Percentiles rank a stretch among this genome's conserved stretches.
These are phyloP conservation scores for Acanthococcus lagerstroemiae DNA, from an alignment of 2,888 invertebrate genomes.

Conservation along the genomic window DNA sequence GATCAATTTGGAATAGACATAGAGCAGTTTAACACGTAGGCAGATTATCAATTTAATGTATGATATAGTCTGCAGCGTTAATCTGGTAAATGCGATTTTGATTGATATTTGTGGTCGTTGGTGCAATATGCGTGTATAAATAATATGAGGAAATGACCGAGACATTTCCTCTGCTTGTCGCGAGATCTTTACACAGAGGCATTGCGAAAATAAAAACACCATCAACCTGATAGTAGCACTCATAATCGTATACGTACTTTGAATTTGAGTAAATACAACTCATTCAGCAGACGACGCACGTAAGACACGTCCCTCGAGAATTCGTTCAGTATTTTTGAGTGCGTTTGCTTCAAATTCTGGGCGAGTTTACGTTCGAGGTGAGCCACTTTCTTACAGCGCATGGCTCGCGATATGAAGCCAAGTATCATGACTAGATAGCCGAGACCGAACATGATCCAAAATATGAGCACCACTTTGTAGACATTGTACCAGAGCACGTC, in stretches of 20 bases:
- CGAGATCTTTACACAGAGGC: too few relatives aligned
- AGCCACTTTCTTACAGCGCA: slow-evolving; percentile 63
- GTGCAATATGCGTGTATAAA: too few relatives aligned
- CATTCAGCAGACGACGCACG: slow-evolving; percentile 63
- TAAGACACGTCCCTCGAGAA: slow-evolving; percentile 64
- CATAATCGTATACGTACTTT: slow-evolving; percentile 51
- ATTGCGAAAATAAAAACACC: too few relatives aligned
- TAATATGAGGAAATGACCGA: not conserved
- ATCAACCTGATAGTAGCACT: too few relatives aligned
- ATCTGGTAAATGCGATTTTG: too few relatives aligned
- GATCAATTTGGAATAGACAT: too few relatives aligned
- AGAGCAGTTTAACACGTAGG: too few relatives aligned
- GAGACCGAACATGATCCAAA: slow-evolving; percentile 85
- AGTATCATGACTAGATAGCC: slow-evolving; percentile 85
- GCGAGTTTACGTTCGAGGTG: slow-evolving; percentile 67
- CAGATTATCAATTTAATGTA: too few relatives aligned
- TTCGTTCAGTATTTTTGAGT: slow-evolving; percentile 63
- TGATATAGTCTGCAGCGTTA: too few relatives aligned
- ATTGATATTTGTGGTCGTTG: too few relatives aligned
- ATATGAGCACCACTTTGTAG: slow-evolving; percentile 70
- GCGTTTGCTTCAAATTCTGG: slow-evolving; percentile 64
- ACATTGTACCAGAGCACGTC: slow-evolving; percentile 45
- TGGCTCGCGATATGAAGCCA: slow-evolving; percentile 68
- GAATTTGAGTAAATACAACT: slow-evolving; percentile 69
- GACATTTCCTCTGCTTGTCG: too few relatives aligned